Evolutionary conservation across 2,888 invertebrate genomes (phyloP), one percentile per base, ranked within the genome.

Genomic region (Napeogenes sylphis): DNA sequence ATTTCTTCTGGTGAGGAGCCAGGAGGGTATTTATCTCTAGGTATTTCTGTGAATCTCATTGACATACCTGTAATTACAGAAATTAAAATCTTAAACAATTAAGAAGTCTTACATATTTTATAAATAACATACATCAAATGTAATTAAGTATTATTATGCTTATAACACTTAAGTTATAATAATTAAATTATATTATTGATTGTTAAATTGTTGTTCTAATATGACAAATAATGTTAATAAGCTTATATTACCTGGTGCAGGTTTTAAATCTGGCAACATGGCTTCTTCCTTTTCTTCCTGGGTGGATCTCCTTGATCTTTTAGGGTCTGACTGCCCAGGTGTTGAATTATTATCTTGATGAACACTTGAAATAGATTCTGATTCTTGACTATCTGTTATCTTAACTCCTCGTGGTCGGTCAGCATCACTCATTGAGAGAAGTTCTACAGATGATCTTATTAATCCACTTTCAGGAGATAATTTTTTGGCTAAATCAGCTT

Each of bases 1-100:
- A 98, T 94, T 84, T 98, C 95, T 46, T 94, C 91, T 0, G 98
- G 96, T 2, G 94, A 92, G 0, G 96, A 92, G 13, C 94, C 94
- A 4, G 93, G 93, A 0, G 98, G 98, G 77, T 94, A 96, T 73
- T 92, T 92, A 73, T 93, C 92, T 33, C 92, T 91, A 0, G 98
- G 97, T 70, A 98, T 92, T 68, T 90, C 80, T 13, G 95, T 94
- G 71, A 98, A 95, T 61, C 95, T 92, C 62, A 99, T 92, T 60
- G 94, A 94, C 54, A 96, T 96, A 33, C 97, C 97, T 91, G 75
- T 8, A 14, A 35, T 42, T 0, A 10, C 8, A 42, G 10, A 42
- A 42, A 42, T 42, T 10, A 42, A 10, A 10, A 42, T 42, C 3
- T 10, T 42, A 10, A 42, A 10, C 10, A 42, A 42, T 10, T 42